Evolutionary conservation across 2,113 vertebrate species (phyloP), one percentile per base, ranked within the genome.

Genomic region (Anseranas semipalmata): DNA sequence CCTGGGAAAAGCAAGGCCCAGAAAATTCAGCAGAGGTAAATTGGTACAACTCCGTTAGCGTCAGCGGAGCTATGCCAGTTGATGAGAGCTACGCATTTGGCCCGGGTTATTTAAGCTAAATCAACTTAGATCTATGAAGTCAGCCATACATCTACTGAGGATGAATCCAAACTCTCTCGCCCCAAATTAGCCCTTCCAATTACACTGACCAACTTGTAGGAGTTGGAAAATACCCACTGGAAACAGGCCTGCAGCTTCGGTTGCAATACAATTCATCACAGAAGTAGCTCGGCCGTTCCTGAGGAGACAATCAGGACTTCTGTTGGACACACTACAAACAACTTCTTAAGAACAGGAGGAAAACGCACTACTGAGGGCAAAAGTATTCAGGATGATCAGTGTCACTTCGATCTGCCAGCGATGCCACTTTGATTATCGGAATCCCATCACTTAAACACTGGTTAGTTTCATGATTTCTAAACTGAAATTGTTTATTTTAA

Each of bases 201-300:
- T 93, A 81, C 48, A 7, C 39, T 39, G 81, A 48, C 16, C 37
- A 58, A 72, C 8, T 90, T 53, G 50, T 2, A 73, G 35, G 35
- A 87, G 71, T 15, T 93, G 84, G 90, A 85, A 95, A 92, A 82
- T 24, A 93, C 12, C 35, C 90, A 11, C 7, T 81, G 84, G 55
- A 87, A 78, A 19, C 53, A 50, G 77, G 86, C 62, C 73, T 41
- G 16, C 39, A 58, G 84, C 79, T 92, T 91, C 76, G 80, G 37
- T 56, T 87, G 58, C 62, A 58, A 59, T 15, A 41, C 25, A 73
- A 56, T 86, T 89, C 56, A 58, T 88, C 85, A 45, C 56, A 84
- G 90, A 66, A 85, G 67, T 46, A 88, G 65, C 39, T 89, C 77
- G 67, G 52, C 45, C 82, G n/a, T 84, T 86, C 70, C 86, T 85